These are phyloP conservation scores for Ctenopoma multispine DNA, from an alignment of 2,797 vertebrate genomes.

Conservation along the genomic window DNA sequence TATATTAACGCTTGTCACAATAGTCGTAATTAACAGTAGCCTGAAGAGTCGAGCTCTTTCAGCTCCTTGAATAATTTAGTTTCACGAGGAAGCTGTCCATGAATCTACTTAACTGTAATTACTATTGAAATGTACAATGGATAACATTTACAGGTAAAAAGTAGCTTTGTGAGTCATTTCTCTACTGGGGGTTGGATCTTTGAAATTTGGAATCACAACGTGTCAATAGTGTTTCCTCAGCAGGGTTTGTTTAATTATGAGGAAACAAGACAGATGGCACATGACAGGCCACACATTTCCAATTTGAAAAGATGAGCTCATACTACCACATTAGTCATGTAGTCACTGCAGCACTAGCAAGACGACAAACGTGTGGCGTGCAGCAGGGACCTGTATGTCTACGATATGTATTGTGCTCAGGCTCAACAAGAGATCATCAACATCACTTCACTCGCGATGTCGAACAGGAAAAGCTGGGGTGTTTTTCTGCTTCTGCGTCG, in stretches of 20 bases:
- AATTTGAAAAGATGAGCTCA: not conserved
- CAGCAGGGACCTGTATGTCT: conserved; percentile 12
- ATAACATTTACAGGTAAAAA: not conserved
- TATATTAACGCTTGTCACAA: not conserved
- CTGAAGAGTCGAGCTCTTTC: not conserved
- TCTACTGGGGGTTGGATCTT: not conserved
- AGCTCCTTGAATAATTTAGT: not conserved
- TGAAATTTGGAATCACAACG: not conserved
- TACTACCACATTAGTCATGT: too few species aligned
- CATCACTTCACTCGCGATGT: not conserved
- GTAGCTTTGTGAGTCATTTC: not conserved
- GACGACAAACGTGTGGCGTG: not conserved
- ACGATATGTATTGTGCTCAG: not conserved
- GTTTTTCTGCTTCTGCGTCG: not conserved
- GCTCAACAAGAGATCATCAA: conserved; percentile 7
- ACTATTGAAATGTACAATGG: not conserved
- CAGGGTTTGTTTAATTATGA: conserved; percentile 5
- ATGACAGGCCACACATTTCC: not conserved
- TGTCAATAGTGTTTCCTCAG: not conserved
- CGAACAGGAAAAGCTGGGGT: not conserved
- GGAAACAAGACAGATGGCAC: not conserved
- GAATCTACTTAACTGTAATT: not conserved
- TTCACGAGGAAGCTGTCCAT: not conserved
- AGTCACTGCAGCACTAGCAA: too few species aligned
- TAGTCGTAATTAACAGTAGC: conserved; percentile 23